Evolutionary conservation across 2,113 vertebrate genomes (phyloP), one percentile per base, ranked within the genome.

Genomic region (Rhinoderma darwinii): DNA sequence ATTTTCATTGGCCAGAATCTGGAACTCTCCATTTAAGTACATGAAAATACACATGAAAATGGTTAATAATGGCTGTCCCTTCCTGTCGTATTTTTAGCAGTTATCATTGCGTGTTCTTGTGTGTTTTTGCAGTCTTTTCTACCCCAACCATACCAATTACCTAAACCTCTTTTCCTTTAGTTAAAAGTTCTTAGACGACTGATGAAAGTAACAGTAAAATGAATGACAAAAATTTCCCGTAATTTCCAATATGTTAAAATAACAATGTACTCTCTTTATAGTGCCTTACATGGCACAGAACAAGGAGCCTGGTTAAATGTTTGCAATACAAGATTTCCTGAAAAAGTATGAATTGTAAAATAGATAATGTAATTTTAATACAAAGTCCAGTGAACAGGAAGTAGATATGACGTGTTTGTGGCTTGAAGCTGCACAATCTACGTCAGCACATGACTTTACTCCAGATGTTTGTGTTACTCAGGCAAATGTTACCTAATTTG

Each of bases 331-430:
- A 30, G 7, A 77, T 51, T 77, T 77, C 14, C 75, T 51, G 75
- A 20, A 27, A 77, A 77, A 20, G 15, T 47, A 32, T 32, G 30
- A 35, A 51, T 50, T 77, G 10, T 51, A 77, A 10, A 77, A 30
- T 32, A 51, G 15, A 51, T 51, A 77, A 32, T 35, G 27, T 22
- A 27, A 51, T 77, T 32, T 51, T 50, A 77, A 18, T 47, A 4
- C 10, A 50, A 20, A 32, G 5, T 8, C 51, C 66, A 77, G 30
- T 32, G 27, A 47, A 77, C 75, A 77, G 75, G 75, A 77, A 77
- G 44, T 27, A 77, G 75, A 77, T 50, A 77, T 77, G 75, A 77
- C 75, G 75, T 51, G 47, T 35, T 51, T 77, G 75, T 77, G 75
- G 75, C 44, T 77, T 44, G 41, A 75, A 25, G n/a, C 41, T 27